phyloP scores from a whole-genome alignment of 2,888 invertebrate genomes.

The Hemithea aestivaria region DNA sequence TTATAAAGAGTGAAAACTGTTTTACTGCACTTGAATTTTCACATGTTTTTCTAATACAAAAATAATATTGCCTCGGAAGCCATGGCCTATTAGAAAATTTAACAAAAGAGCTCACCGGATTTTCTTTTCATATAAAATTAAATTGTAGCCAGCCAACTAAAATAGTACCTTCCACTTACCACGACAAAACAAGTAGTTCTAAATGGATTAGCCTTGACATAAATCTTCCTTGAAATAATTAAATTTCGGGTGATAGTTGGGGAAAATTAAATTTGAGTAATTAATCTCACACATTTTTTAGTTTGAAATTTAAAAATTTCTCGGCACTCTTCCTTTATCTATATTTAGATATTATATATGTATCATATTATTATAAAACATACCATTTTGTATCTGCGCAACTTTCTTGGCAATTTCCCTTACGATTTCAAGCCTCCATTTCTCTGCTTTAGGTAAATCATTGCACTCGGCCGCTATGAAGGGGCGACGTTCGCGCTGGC shows the following conservation, averaged over 20 bases:
- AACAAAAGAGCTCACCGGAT: conserved; percentile 20
- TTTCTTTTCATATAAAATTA: conserved; percentile 1
- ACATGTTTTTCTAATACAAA: conserved; percentile 29
- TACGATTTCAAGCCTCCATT: conserved; percentile 97
- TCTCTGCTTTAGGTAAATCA: conserved; percentile 94
- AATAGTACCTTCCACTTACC: neutral
- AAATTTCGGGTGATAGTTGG: too few relatives aligned
- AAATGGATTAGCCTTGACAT: too few relatives aligned
- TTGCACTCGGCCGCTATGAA: conserved; percentile 97
- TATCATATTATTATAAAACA: too few relatives aligned
- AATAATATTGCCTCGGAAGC: conserved; percentile 21
- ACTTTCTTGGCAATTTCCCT: conserved; percentile 99
- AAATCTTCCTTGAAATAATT: too few relatives aligned
- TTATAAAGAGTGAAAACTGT: neutral
- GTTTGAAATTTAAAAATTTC: too few relatives aligned
- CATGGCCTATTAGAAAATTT: conserved; percentile 51
- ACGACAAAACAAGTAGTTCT: neutral
- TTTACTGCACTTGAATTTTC: conserved; percentile 28
- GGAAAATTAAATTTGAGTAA: too few relatives aligned
- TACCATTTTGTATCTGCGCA: conserved; percentile 98
- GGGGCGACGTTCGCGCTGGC: conserved; percentile 92
- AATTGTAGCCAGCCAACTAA: neutral
- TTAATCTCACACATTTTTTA: too few relatives aligned
- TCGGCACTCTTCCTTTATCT: too few relatives aligned
- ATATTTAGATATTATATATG: too few relatives aligned